These are phyloP conservation scores for Ispidina picta DNA, from an alignment of 2,797 vertebrate species.

Conservation along the genomic window DNA sequence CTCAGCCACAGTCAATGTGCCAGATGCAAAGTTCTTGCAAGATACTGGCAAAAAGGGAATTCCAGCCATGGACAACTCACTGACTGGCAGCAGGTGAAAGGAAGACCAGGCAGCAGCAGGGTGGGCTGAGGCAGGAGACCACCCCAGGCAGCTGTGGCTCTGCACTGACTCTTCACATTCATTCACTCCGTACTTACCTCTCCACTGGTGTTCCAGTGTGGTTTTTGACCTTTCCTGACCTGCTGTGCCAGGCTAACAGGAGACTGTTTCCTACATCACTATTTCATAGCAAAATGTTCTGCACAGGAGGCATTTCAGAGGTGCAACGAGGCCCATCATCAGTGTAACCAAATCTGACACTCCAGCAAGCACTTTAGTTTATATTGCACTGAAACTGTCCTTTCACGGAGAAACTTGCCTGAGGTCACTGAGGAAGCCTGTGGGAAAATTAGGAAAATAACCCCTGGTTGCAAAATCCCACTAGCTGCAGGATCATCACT, in stretches of 20 bases:
- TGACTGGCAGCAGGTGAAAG: not conserved
- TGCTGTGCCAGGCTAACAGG: not conserved
- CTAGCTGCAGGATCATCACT: not conserved
- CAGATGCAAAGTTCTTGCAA: not conserved
- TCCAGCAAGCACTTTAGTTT: not conserved
- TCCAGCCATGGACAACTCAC: not conserved
- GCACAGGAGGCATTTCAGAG: not conserved
- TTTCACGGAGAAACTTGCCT: not conserved
- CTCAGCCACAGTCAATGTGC: not conserved
- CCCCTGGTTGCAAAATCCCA: not conserved
- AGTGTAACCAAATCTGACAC: not conserved
- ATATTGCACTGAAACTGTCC: conserved; percentile 40
- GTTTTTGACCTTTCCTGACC: not conserved
- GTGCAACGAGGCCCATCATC: not conserved
- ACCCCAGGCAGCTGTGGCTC: not conserved
- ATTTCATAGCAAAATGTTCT: not conserved
- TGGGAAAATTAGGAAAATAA: not conserved
- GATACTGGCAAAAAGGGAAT: not conserved
- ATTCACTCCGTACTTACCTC: not conserved
- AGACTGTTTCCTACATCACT: not conserved
- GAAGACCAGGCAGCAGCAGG: not conserved
- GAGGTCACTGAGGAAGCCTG: conserved; percentile 2
- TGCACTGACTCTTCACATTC: not conserved
- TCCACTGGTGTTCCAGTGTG: fast-evolving
- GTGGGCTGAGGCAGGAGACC: not conserved